phyloP scores from a whole-genome alignment of 2,888 invertebrate species.

The Microctonus hyperodae region DNA sequence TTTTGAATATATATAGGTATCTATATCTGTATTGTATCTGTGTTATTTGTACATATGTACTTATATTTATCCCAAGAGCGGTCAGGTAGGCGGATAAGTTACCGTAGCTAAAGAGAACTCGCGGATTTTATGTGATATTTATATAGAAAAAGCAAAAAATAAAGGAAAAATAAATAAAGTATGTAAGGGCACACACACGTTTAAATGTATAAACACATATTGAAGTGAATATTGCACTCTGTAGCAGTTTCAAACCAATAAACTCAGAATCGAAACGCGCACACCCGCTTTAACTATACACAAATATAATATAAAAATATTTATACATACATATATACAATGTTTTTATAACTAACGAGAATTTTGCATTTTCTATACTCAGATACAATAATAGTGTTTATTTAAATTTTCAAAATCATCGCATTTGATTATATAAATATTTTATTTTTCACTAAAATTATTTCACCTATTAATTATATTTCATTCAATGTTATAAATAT shows the following conservation, averaged over 20 bases:
- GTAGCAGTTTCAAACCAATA: constrained; percentile 23
- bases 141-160: neutral
- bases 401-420: neutral
- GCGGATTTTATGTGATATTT: constrained; percentile 1
- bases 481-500: no score
- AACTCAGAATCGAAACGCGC: constrained; percentile 29
- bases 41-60: neutral
- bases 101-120: constrained; percentile 27
- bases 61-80: constrained; percentile 21
- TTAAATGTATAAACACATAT: neutral
- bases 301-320: no score
- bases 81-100: constrained; percentile 33
- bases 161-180: neutral
- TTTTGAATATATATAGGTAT: neutral
- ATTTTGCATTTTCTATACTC: constrained; percentile 9
- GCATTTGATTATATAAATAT: neutral
- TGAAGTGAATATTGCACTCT: neutral
- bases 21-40: neutral
- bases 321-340: neutral
- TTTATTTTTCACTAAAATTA: constrained; percentile 5
- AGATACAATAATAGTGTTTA: constrained; percentile 14
- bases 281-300: neutral
- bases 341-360: constrained; percentile 28
- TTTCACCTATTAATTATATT: no score
- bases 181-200: neutral